phyloP scores from a whole-genome alignment of 2,113 vertebrate species.

The Aythya baeri region DNA sequence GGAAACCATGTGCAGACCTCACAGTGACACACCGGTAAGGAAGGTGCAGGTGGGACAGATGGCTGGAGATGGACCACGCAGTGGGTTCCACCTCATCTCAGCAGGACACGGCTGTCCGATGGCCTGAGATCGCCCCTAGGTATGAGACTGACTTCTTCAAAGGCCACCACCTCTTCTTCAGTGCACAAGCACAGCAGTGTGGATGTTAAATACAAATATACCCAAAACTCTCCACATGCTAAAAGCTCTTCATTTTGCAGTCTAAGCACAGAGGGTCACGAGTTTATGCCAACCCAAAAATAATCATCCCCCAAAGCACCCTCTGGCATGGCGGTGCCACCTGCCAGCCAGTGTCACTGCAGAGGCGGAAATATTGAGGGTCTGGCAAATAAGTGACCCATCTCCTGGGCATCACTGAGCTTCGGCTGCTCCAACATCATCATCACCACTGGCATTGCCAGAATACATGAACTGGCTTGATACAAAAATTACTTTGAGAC shows the following conservation, averaged over 20 bases:
- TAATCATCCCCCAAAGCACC: not conserved
- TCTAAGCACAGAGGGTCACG: not conserved
- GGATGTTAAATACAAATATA: too few species aligned
- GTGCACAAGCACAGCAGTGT: not conserved
- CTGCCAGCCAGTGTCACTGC: not conserved
- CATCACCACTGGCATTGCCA: not conserved
- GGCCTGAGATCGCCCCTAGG: accelerated
- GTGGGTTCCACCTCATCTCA: not conserved
- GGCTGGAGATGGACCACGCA: not conserved
- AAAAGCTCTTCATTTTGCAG: not conserved
- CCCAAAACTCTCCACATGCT: not conserved
- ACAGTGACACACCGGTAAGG: not conserved
- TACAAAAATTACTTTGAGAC: not conserved
- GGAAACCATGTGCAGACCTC: not conserved
- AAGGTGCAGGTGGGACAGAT: not conserved
- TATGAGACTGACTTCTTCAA: not conserved
- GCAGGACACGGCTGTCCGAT: not conserved
- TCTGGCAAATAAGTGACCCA: not conserved
- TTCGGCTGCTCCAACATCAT: not conserved
- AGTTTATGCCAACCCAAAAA: not conserved
- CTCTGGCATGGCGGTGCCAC: accelerated
- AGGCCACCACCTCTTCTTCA: not conserved
- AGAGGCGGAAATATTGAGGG: not conserved
- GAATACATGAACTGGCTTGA: not conserved
- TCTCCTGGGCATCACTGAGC: not conserved